Evolutionary conservation across 2,113 vertebrate genomes (phyloP).

Genomic region (Trematocara stigmaticum): DNA sequence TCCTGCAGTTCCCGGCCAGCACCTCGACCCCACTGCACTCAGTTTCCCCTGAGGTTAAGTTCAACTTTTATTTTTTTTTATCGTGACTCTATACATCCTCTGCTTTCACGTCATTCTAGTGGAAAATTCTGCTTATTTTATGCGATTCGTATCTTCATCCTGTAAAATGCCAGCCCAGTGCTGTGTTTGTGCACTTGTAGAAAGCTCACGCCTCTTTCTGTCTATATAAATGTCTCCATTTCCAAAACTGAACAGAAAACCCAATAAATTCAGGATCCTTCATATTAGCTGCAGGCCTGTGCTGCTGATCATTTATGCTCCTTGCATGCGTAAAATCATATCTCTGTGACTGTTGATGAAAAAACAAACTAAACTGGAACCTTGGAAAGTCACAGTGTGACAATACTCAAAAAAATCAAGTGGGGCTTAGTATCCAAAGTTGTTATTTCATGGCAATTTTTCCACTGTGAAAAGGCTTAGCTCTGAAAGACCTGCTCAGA

Average conservation of each 20-base stretch:
- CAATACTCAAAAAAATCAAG: not conserved
- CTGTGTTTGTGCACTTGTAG: not conserved
- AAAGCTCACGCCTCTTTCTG: fast-evolving
- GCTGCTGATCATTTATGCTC: not conserved
- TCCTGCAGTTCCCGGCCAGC: not conserved
- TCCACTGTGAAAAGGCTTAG: not conserved
- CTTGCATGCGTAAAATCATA: not conserved
- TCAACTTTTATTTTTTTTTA: not conserved
- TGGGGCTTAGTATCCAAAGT: not conserved
- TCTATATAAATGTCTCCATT: not conserved
- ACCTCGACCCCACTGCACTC: not conserved
- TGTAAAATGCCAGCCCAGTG: not conserved
- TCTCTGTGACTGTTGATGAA: not conserved
- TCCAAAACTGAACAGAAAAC: not conserved
- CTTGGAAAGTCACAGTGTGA: not conserved
- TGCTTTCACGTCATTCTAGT: not conserved
- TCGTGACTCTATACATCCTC: not conserved
- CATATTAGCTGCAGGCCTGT: not conserved
- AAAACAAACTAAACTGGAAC: not conserved
- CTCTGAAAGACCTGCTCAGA: not conserved
- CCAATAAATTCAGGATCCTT: not conserved
- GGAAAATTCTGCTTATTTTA: not conserved
- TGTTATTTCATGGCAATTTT: not conserved
- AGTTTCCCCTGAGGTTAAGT: not conserved
- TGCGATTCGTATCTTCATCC: not conserved